phyloP scores from a whole-genome alignment of 2,113 vertebrate species.

The Thomomys bottae region DNA sequence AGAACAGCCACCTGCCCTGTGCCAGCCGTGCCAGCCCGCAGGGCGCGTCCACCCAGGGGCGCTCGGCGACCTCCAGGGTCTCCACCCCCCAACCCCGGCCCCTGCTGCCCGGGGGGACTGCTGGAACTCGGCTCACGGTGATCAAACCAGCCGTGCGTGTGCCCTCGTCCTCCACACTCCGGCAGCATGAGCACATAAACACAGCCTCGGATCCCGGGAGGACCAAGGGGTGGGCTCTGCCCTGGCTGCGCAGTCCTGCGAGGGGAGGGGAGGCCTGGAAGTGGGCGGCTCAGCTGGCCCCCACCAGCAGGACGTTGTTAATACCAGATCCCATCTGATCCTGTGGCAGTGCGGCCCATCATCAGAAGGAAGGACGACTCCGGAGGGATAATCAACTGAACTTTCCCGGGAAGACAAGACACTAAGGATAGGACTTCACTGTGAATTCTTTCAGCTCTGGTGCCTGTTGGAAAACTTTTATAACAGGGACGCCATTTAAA shows the following conservation, averaged over 20 bases:
- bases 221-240: rapidly evolving
- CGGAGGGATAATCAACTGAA: rapidly evolving
- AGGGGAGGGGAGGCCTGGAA: rapidly evolving
- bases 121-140: not conserved
- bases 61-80: not conserved
- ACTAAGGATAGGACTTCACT: not conserved
- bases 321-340: too few species aligned
- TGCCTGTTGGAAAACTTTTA: not conserved
- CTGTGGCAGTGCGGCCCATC: too few species aligned
- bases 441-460: not conserved
- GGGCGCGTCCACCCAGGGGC: not conserved
- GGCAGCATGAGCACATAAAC: too few species aligned
- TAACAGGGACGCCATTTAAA: not conserved
- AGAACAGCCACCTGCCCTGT: not conserved
- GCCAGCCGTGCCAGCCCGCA: not conserved
- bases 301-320: too few species aligned
- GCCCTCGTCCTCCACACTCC: rapidly evolving
- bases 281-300: rapidly evolving
- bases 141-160: not conserved
- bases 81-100: not conserved
- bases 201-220: not conserved
- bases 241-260: too few species aligned
- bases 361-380: not conserved
- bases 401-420: not conserved
- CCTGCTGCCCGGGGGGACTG: too few species aligned